Evolutionary conservation across 1,140 invertebrate species (phyloP).

Genomic region (Sitodiplosis mosellana): DNA sequence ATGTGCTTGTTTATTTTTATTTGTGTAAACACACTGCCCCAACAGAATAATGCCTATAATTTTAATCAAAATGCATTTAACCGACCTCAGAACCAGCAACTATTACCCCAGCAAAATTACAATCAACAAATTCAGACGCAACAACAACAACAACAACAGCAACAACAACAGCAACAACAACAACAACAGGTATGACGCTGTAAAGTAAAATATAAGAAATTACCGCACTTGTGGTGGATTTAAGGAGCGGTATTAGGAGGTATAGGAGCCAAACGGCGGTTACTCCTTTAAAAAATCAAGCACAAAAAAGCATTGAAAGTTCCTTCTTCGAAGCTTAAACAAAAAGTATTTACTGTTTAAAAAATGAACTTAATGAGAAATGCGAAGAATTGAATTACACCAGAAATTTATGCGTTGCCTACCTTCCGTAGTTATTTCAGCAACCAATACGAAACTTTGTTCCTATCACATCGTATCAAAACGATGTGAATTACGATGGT

Average conservation of each 20-base stretch:
- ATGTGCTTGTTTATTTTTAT: no score
- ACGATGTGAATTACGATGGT: slow-evolving; percentile 37
- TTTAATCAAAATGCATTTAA: no score
- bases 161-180: slow-evolving; percentile 3
- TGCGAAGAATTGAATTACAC: neutral
- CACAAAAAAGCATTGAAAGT: no score
- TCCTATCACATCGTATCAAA: slow-evolving; percentile 36
- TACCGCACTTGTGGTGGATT: no score
- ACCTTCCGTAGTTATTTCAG: slow-evolving; percentile 4
- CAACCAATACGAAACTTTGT: slow-evolving; percentile 17
- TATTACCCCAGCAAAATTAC: neutral
- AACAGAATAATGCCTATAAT: no score
- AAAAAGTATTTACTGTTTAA: no score
- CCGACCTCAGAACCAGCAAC: neutral
- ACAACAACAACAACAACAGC: slow-evolving; percentile 1
- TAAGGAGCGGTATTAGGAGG: no score
- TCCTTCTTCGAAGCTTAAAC: no score
- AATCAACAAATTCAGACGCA: neutral
- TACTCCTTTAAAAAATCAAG: no score
- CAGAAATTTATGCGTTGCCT: neutral
- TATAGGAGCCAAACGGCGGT: no score
- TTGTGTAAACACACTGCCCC: no score
- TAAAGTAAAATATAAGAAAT: neutral
- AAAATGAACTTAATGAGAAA: no score
- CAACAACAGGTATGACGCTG: slow-evolving; percentile 5